Conservation (phyloP, 2,888 invertebrate genomes). For the Liopterus haemorrhoidalis region DNA sequence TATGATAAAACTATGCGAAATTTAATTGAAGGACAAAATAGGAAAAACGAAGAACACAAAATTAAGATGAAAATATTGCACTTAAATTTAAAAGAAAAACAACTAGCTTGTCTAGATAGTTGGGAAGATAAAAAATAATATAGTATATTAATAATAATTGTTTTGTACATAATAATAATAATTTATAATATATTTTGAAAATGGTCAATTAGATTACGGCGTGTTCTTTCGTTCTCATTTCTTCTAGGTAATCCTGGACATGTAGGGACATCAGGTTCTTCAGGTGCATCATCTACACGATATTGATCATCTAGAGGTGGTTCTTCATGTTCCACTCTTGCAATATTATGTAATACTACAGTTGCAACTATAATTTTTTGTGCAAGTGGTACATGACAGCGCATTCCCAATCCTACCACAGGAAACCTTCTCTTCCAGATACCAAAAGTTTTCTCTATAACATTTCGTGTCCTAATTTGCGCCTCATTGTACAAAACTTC, state of each 20-base stretch:
- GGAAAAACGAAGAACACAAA: no score
- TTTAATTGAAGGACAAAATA: not conserved
- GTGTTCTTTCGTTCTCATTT: not conserved
- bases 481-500: conserved; percentile 29
- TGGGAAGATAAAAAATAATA: no score
- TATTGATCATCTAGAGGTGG: not conserved
- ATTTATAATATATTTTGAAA: no score
- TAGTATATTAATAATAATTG: no score
- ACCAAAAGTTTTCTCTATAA: conserved; percentile 24
- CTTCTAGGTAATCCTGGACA: not conserved
- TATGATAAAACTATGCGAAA: not conserved
- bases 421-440: conserved; percentile 9
- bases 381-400: conserved; percentile 2
- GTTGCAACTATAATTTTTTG: not conserved
- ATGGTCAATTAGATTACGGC: conserved; percentile 3
- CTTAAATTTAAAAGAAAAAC: not conserved
- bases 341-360: conserved; percentile 1
- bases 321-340: not conserved
- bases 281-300: not conserved
- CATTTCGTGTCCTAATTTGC: conserved; percentile 29
- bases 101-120: no score
- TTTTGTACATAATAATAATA: no score
- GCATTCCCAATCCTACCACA: conserved; percentile 1
- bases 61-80: not conserved
- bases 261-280: not conserved